A percentile compares a stretch with the other conserved stretches of the same genome.
Evolutionary conservation across 2,797 vertebrate species (phyloP).

Genomic region (Lindbergichthys nudifrons): DNA sequence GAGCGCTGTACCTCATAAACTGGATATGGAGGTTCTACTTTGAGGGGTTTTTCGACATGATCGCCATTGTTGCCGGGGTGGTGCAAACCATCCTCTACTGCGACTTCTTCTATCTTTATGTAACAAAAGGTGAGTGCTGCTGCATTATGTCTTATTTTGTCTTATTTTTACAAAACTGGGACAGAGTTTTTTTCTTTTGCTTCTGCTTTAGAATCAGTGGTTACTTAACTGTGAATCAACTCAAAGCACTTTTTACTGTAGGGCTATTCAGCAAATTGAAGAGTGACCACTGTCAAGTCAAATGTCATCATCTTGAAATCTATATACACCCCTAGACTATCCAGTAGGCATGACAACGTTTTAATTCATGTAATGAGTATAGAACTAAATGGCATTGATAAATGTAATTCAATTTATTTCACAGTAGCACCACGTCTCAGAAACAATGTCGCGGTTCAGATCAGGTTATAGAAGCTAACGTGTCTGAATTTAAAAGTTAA

Average conservation of each 20-base stretch:
- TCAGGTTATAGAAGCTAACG: not conserved
- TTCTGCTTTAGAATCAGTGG: not conserved
- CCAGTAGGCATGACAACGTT: not conserved
- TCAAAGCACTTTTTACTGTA: not conserved
- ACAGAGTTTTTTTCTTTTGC: not conserved
- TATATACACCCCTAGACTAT: not conserved
- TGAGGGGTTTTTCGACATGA: slow-evolving; percentile 98
- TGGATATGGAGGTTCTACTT: slow-evolving; percentile 99
- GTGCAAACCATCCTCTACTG: slow-evolving; percentile 99
- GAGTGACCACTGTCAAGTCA: not conserved
- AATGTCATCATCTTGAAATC: not conserved
- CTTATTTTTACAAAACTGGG: not conserved
- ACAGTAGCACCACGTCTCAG: not conserved
- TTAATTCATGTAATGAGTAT: not conserved
- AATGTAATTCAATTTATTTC: not conserved
- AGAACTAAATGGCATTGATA: not conserved
- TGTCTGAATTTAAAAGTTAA: not conserved
- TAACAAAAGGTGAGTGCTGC: slow-evolving; percentile 93
- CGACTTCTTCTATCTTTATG: slow-evolving; percentile 99
- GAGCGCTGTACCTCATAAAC: slow-evolving; percentile 96
- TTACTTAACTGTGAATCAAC: not conserved
- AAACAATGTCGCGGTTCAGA: not conserved
- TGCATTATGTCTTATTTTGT: not conserved
- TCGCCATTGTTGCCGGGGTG: slow-evolving; percentile 95
- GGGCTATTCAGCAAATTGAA: not conserved